Evolutionary conservation across 2,797 vertebrate species (phyloP).

Genomic region (Bufotes viridis): DNA sequence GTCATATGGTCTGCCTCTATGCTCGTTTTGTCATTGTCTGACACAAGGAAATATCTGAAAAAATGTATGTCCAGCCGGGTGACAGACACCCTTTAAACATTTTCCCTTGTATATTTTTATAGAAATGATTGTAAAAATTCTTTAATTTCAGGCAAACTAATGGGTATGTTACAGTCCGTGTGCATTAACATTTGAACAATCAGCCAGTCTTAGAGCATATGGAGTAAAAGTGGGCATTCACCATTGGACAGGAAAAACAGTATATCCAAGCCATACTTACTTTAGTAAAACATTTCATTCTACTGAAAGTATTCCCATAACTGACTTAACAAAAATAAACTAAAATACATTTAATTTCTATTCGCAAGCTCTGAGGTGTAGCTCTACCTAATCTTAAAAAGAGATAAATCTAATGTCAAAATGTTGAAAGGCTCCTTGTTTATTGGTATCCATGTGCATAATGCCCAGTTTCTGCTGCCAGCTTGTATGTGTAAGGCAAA

Average conservation of each 20-base stretch:
- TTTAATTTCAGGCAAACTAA: too few relatives aligned
- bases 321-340: slow-evolving; percentile 5
- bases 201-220: too few relatives aligned
- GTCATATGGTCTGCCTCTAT: too few relatives aligned
- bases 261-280: background rate
- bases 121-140: too few relatives aligned
- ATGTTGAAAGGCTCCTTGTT: slow-evolving; percentile 47
- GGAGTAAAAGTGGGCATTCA: too few relatives aligned
- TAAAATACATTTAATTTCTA: background rate
- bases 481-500: slow-evolving; percentile 32
- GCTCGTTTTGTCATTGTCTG: too few relatives aligned
- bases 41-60: too few relatives aligned
- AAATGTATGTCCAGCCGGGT: too few relatives aligned
- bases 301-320: slow-evolving; percentile 17
- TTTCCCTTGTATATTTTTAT: too few relatives aligned
- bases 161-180: too few relatives aligned
- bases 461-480: slow-evolving; percentile 46
- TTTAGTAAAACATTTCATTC: background rate
- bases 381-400: slow-evolving; percentile 43
- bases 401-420: slow-evolving; percentile 51
- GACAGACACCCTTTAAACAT: too few relatives aligned
- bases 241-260: background rate
- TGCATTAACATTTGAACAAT: too few relatives aligned
- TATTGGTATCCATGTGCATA: slow-evolving; percentile 45
- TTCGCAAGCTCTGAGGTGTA: slow-evolving; percentile 1